These are phyloP conservation scores for Sebastes ruberrimus DNA, from an alignment of 2,797 vertebrate species.

Conservation along the genomic window DNA sequence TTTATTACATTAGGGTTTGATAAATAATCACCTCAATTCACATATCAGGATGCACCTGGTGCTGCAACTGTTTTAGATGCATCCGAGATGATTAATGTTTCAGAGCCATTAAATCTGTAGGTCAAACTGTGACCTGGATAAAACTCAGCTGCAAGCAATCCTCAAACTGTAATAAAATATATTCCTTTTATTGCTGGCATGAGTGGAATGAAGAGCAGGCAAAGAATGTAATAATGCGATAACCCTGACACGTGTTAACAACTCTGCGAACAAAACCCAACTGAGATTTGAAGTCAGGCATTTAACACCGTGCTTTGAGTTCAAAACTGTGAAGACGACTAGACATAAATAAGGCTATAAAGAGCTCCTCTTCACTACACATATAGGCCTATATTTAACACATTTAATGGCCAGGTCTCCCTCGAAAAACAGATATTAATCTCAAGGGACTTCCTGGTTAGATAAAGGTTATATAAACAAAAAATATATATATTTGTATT, in stretches of 20 bases:
- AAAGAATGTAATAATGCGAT: conserved; percentile 19
- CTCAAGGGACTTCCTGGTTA: too few relatives aligned
- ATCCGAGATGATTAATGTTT: background rate
- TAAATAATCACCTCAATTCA: conserved; percentile 47
- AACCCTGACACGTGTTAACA: conserved; percentile 19
- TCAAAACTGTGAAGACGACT: background rate
- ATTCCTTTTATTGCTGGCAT: background rate
- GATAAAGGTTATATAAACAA: too few relatives aligned
- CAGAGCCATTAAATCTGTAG: background rate
- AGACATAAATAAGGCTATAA: background rate
- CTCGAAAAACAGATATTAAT: too few relatives aligned
- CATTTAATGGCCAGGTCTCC: background rate
- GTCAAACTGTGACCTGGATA: background rate
- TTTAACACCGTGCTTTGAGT: background rate
- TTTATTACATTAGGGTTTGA: conserved; percentile 14
- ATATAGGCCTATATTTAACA: background rate
- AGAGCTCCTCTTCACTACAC: background rate
- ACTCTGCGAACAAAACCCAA: background rate
- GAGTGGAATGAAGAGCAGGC: conserved; percentile 21
- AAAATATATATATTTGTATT: background rate
- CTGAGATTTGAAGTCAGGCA: background rate
- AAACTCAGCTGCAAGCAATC: background rate
- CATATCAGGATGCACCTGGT: background rate
- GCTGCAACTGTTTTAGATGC: conserved; percentile 1
- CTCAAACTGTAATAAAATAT: background rate